These are phyloP conservation scores for Aphidius ervi DNA, from an alignment of 1,140 invertebrate species.

Conservation along the genomic window DNA sequence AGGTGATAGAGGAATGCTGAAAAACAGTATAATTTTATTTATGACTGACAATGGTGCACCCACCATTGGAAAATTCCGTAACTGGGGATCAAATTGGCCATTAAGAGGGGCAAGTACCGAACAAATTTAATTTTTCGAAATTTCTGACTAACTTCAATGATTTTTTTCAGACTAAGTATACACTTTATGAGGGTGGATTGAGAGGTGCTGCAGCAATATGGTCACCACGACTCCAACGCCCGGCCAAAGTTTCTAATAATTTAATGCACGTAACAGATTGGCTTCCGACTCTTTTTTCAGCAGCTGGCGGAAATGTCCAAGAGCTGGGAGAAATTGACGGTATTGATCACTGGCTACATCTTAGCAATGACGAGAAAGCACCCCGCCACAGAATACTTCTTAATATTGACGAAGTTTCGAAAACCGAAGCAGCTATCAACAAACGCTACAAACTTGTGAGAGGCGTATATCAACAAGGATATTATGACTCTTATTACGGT, in stretches of 20 bases:
- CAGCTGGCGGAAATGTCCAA: slow-evolving; percentile 52
- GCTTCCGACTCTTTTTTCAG: slow-evolving; percentile 64
- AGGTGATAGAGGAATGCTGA: slow-evolving; percentile 57
- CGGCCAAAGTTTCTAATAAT: slow-evolving; percentile 50
- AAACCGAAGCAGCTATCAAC: slow-evolving; percentile 49
- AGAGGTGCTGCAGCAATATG: slow-evolving; percentile 63
- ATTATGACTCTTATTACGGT: slow-evolving; percentile 42
- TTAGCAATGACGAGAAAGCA: slow-evolving; percentile 38
- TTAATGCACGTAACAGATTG: slow-evolving; percentile 69
- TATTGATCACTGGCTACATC: slow-evolving; percentile 56
- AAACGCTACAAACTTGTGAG: slow-evolving; percentile 51
- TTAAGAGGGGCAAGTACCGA: slow-evolving; percentile 57
- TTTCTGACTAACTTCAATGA: slow-evolving; percentile 1
- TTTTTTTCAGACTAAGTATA: slow-evolving; percentile 60
- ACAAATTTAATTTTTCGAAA: slow-evolving; percentile 1
- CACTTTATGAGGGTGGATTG: slow-evolving; percentile 70
- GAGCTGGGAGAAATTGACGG: slow-evolving; percentile 58
- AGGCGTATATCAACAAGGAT: slow-evolving; percentile 45
- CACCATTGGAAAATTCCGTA: slow-evolving; percentile 50
- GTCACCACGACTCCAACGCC: slow-evolving; percentile 55
- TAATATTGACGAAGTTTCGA: slow-evolving; percentile 52
- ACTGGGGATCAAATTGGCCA: slow-evolving; percentile 67
- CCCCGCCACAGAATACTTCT: slow-evolving; percentile 45
- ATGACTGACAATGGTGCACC: slow-evolving; percentile 62
- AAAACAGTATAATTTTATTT: slow-evolving; percentile 62